Evolutionary conservation across 2,888 invertebrate species (phyloP).

Genomic region (Saturnia japonica): DNA sequence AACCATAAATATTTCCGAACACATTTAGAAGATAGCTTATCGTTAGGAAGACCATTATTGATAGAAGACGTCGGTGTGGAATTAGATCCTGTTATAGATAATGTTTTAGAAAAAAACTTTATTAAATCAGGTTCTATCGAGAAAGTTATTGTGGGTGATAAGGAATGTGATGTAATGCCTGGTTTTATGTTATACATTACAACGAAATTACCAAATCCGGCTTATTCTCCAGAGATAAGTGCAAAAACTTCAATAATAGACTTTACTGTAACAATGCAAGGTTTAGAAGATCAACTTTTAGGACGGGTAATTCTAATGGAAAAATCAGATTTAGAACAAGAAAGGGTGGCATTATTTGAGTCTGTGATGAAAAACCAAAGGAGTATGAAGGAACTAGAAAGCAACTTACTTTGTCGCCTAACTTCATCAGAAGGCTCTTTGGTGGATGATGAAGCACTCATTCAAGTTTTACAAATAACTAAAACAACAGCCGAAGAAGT

Average conservation of each 20-base stretch:
- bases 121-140: constrained; percentile 98
- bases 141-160: constrained; percentile 96
- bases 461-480: constrained; percentile 92
- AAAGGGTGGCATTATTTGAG: constrained; percentile 95
- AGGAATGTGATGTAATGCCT: constrained; percentile 98
- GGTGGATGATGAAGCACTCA: constrained; percentile 97
- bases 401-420: constrained; percentile 93
- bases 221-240: constrained; percentile 97
- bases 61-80: constrained; percentile 98
- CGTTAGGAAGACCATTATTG: constrained; percentile 92
- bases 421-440: constrained; percentile 96
- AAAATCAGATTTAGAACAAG: constrained; percentile 96
- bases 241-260: constrained; percentile 98
- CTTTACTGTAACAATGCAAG: constrained; percentile 98
- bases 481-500: constrained; percentile 96
- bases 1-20: constrained; percentile 98
- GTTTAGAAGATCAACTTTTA: constrained; percentile 96
- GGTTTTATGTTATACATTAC: constrained; percentile 98
- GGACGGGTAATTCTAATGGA: constrained; percentile 98
- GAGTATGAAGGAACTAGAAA: constrained; percentile 97
- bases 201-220: constrained; percentile 97
- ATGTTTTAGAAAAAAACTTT: constrained; percentile 98
- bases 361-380: constrained; percentile 98
- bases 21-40: constrained; percentile 93
- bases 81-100: constrained; percentile 97